These are phyloP conservation scores for Brevimyrus niger DNA, from an alignment of 2,113 vertebrate species.

Conservation along the genomic window DNA sequence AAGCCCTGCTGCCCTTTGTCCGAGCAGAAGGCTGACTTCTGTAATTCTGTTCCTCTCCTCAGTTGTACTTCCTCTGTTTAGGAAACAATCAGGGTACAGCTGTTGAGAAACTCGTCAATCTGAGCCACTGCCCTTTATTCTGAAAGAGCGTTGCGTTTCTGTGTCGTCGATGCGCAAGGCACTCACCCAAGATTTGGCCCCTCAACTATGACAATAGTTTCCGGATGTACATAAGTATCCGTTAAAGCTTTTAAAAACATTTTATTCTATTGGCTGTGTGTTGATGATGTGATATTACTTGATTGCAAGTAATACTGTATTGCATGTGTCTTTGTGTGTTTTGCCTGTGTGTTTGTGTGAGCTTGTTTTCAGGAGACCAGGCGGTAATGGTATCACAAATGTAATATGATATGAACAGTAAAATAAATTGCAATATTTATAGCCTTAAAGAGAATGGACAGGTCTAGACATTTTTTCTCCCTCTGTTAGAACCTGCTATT, in stretches of 20 bases:
- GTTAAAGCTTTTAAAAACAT: constrained; percentile 8
- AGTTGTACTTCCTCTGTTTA: neutral
- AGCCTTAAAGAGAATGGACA: constrained; percentile 5
- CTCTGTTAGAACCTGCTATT: constrained; percentile 34
- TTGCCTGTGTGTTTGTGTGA: constrained; percentile 33
- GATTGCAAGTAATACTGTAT: constrained; percentile 26
- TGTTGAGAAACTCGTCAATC: neutral
- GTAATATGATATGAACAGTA: constrained; percentile 26
- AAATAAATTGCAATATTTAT: constrained; percentile 23
- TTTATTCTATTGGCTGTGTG: constrained; percentile 18
- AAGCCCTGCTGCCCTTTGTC: neutral
- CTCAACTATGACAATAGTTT: neutral
- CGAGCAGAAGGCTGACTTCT: neutral
- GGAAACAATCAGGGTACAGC: neutral
- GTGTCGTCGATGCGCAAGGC: neutral
- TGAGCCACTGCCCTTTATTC: neutral
- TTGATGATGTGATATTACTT: constrained; percentile 28
- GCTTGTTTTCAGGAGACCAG: constrained; percentile 46
- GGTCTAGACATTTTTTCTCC: constrained; percentile 30
- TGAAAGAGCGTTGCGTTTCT: constrained; percentile 5
- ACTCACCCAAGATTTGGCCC: neutral
- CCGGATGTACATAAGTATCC: constrained; percentile 19
- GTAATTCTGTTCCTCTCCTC: neutral
- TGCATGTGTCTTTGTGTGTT: constrained; percentile 40
- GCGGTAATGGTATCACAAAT: constrained; percentile 35